Percentiles rank a stretch among this genome's conserved stretches.
These are phyloP conservation scores for Cantharis rustica DNA, from an alignment of 2,888 invertebrate species.

Conservation along the genomic window DNA sequence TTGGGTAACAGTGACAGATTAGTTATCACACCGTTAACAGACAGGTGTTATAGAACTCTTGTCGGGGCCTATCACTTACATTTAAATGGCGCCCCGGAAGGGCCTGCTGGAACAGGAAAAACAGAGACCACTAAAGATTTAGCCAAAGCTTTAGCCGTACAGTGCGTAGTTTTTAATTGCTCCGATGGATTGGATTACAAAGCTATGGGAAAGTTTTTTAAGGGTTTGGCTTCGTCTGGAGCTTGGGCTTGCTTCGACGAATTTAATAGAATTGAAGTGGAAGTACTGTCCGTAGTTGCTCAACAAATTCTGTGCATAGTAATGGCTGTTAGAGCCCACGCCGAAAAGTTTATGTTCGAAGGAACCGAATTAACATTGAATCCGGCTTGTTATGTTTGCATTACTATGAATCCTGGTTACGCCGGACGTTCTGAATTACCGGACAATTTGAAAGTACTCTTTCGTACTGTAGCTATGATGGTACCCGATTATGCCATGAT, in stretches of 20 bases:
- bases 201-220: slow-evolving; percentile 85
- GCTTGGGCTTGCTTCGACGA: slow-evolving; percentile 91
- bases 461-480: slow-evolving; percentile 90
- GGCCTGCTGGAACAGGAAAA: slow-evolving; percentile 87
- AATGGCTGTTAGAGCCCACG: slow-evolving; percentile 71
- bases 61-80: slow-evolving; percentile 83
- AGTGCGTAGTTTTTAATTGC: slow-evolving; percentile 87
- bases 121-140: slow-evolving; percentile 92
- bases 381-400: slow-evolving; percentile 79
- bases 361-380: slow-evolving; percentile 74
- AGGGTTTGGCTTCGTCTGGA: slow-evolving; percentile 81
- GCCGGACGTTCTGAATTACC: slow-evolving; percentile 82
- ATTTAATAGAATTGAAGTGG: slow-evolving; percentile 83
- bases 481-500: slow-evolving; percentile 89
- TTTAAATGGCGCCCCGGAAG: slow-evolving; percentile 81
- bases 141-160: slow-evolving; percentile 88
- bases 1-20: slow-evolving; percentile 79
- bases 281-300: slow-evolving; percentile 84
- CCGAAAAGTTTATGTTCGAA: slow-evolving; percentile 75
- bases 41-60: slow-evolving; percentile 81
- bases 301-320: slow-evolving; percentile 84
- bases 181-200: slow-evolving; percentile 85
- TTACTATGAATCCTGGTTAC: slow-evolving; percentile 81
- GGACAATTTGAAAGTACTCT: slow-evolving; percentile 84
- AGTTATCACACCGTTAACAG: slow-evolving; percentile 75